phyloP scores from a whole-genome alignment of 2,113 vertebrate genomes.

The Indri indri region DNA sequence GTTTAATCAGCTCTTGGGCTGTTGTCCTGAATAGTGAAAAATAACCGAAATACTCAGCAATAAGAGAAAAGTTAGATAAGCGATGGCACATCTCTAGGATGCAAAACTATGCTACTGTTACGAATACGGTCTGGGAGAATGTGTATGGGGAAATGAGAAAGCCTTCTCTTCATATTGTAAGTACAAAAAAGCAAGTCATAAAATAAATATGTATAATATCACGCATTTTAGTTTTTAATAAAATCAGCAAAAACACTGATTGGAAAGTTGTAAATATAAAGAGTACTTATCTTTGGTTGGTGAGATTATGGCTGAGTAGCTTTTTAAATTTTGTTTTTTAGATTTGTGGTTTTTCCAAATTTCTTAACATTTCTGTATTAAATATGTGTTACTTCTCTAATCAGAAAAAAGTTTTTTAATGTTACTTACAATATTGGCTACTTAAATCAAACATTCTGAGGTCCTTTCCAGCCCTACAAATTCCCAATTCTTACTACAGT shows the following conservation, averaged over 20 bases:
- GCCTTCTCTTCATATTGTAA: neutral
- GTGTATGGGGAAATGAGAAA: neutral
- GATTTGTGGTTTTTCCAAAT: neutral
- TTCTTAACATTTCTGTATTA: neutral
- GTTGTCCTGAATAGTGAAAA: neutral
- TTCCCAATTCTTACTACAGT: neutral
- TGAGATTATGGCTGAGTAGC: neutral
- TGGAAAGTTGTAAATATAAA: neutral
- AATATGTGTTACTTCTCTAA: neutral
- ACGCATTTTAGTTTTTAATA: neutral
- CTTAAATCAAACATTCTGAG: neutral
- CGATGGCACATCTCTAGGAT: neutral
- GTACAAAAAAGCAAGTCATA: neutral
- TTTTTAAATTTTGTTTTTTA: neutral
- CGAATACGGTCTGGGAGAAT: neutral
- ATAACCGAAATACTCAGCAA: neutral
- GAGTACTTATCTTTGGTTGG: neutral
- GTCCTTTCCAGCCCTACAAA: neutral
- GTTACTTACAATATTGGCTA: neutral
- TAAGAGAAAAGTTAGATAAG: neutral
- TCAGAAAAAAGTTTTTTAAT: neutral
- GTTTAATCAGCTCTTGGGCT: neutral
- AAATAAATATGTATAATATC: neutral
- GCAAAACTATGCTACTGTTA: neutral
- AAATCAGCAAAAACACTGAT: neutral